Evolutionary conservation across 2,888 invertebrate species (phyloP).

Genomic region (Drosophila demipolita): DNA sequence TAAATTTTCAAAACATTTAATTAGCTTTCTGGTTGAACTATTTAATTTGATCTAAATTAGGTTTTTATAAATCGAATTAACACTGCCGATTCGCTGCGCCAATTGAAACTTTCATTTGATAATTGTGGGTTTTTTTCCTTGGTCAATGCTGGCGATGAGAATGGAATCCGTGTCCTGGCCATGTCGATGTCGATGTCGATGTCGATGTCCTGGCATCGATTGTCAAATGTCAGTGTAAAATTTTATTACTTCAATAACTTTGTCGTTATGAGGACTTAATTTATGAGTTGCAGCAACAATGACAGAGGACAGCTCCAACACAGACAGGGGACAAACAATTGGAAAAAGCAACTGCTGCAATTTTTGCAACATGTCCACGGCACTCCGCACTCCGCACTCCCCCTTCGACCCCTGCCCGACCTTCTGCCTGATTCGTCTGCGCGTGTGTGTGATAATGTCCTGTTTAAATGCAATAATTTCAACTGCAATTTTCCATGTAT

Average conservation of each 20-base stretch:
- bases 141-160: constrained; percentile 21
- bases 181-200: constrained; percentile 30
- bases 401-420: constrained; percentile 18
- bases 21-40: neutral
- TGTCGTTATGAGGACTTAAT: constrained; percentile 85
- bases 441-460: constrained; percentile 74
- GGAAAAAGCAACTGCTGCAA: constrained; percentile 75
- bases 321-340: constrained; percentile 58
- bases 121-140: constrained; percentile 39
- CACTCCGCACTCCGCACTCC: neutral
- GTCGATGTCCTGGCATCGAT: constrained; percentile 72
- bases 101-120: constrained; percentile 33
- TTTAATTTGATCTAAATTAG: neutral
- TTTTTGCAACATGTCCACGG: constrained; percentile 57
- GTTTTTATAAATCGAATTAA: constrained; percentile 23
- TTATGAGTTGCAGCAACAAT: constrained; percentile 80
- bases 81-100: neutral
- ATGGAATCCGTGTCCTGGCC: constrained; percentile 27
- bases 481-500: constrained; percentile 68
- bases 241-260: constrained; percentile 84
- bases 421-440: constrained; percentile 15
- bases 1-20: neutral
- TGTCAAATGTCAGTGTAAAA: constrained; percentile 84
- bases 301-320: constrained; percentile 50
- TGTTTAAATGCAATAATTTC: constrained; percentile 82